A percentile compares a stretch with the other conserved stretches of the same genome.
phyloP scores from a whole-genome alignment of 2,888 invertebrate species.

The Eulithis testata region DNA sequence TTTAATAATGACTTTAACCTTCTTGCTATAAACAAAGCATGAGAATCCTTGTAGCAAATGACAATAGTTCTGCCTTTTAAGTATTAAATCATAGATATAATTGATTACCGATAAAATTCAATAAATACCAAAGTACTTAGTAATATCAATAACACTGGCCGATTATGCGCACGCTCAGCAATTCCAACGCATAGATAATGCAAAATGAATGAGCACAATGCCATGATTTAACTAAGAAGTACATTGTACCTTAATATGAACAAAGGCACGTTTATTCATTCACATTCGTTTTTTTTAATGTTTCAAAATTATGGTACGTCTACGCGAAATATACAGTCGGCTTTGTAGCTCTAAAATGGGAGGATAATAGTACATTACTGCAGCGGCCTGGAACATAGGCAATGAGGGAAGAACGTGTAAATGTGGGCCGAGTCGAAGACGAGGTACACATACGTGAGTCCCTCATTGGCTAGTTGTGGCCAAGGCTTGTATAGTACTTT shows the following conservation, averaged over 20 bases:
- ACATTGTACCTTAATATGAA: constrained; percentile 12
- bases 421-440: too few species aligned
- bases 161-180: constrained; percentile 19
- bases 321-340: too few species aligned
- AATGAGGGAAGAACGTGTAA: too few species aligned
- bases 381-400: too few species aligned
- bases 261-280: neutral
- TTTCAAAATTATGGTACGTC: neutral
- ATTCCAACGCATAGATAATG: constrained; percentile 1
- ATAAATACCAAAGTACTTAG: neutral
- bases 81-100: constrained; percentile 5
- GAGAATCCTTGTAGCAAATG: neutral
- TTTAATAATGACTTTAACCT: too few species aligned
- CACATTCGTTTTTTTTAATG: neutral
- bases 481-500: too few species aligned
- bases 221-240: constrained; percentile 4
- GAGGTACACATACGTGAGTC: too few species aligned
- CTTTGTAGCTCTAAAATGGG: too few species aligned
- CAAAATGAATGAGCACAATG: constrained; percentile 11
- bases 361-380: too few species aligned
- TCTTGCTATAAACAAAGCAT: neutral
- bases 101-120: constrained; percentile 4
- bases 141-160: constrained; percentile 7
- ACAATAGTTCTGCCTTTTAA: neutral
- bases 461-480: too few species aligned